Base-by-base conservation (phyloP, 2,888 invertebrate species). In the Drosophila phalerata region DNA sequence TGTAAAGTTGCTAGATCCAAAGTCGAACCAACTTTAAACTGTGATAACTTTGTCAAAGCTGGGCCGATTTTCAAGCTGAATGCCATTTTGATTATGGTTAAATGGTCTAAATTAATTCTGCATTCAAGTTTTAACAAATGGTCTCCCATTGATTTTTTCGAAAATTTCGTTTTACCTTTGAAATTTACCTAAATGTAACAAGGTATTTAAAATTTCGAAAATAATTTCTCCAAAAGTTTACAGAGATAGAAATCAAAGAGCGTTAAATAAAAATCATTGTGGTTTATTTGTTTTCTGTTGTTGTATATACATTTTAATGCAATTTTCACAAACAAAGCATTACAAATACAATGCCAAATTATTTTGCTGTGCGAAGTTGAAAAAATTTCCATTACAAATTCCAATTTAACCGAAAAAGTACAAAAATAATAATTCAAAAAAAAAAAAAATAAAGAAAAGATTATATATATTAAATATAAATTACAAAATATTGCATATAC, bases 251-350 rank as follows among this genome's bases (percentile, higher is more conserved):
- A 47, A 47, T 57, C 10, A 58, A 58, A 58, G 15, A 49, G 11
- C 4, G 17, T 66, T 8, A 38, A 22, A 15, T 47, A 56, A 62
- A 53, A 66, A 42, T 51, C 48, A 17, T n/a, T 17, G 34, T 56
- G 43, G 9, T 68, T 64, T 64, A 42, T 58, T 70, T 32, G 38
- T 53, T 58, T 58, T 47, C 25, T 55, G 25, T 60, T 57, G 28
- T 79, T 61, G 45, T 82, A 77, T 82, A 69, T 80, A 85, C 77
- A 81, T 47, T 85, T 81, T 47, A 85, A 69, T 82, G 85, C 79
- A 67, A 70, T 69, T 76, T 62, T 61, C 85, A 81, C 52, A 55
- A 61, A 64, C 43, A 64, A 60, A 60, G 47, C 63, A 55, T 57
- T 53, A 38, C 52, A 63, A 69, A 63, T 52, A 43, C 69, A 58